Evolutionary conservation across 2,797 vertebrate species (phyloP).

Genomic region (Callimico goeldii): DNA sequence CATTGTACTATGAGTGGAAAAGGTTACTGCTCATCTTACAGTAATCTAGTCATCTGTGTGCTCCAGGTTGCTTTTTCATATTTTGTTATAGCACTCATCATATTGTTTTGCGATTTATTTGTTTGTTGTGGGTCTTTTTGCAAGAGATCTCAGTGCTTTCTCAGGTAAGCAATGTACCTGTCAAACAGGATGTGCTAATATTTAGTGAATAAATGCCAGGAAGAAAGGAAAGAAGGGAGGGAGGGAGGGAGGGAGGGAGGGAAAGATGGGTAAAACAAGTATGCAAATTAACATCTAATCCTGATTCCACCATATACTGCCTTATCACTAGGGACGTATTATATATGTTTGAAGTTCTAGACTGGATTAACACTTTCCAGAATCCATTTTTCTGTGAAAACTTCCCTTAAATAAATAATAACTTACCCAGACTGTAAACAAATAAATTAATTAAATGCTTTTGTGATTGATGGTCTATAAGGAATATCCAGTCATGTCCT

Average conservation of each 20-base stretch:
- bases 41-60: background rate
- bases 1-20: background rate
- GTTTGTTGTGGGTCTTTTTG: background rate
- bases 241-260: background rate
- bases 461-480: background rate
- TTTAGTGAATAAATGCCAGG: background rate
- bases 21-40: background rate
- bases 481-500: background rate
- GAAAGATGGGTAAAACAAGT: background rate
- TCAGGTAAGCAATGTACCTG: background rate
- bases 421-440: background rate
- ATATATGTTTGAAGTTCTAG: background rate
- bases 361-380: background rate
- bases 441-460: background rate
- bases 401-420: conserved; percentile 22
- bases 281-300: background rate
- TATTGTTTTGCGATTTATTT: background rate
- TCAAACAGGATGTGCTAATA: background rate
- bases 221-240: background rate
- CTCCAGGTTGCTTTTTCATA: background rate
- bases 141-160: background rate
- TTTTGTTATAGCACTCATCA: background rate
- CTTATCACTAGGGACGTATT: background rate
- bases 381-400: background rate
- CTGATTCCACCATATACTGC: background rate